Evolutionary conservation across 2,113 vertebrate genomes (phyloP).

Genomic region (Azemiops feae): DNA sequence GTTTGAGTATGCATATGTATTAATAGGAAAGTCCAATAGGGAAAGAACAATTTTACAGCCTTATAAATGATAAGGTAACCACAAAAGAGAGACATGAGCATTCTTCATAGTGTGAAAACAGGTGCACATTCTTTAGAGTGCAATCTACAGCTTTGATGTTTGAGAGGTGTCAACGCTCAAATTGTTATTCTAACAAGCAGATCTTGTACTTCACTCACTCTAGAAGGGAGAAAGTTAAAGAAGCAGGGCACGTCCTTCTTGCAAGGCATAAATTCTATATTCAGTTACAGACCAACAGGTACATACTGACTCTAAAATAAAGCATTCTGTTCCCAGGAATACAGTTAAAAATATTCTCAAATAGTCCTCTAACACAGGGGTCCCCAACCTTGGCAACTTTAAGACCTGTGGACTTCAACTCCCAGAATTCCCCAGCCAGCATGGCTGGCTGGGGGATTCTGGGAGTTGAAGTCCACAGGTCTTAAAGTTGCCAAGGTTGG

Average conservation of each 20-base stretch:
- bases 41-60: neutral
- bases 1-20: too few relatives aligned
- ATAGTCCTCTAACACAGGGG: too few relatives aligned
- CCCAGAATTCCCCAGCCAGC: too few relatives aligned
- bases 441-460: too few relatives aligned
- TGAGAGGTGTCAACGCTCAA: neutral
- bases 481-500: too few relatives aligned
- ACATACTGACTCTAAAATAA: neutral
- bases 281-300: neutral
- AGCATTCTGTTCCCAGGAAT: neutral
- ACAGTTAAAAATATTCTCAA: neutral
- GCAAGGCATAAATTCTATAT: neutral
- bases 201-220: neutral
- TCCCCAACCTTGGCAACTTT: too few relatives aligned
- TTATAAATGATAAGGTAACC: neutral
- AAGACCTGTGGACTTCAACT: too few relatives aligned
- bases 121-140: neutral
- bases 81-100: neutral
- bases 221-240: neutral
- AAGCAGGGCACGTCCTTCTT: neutral
- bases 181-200: neutral
- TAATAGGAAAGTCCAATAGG: neutral
- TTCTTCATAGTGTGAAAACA: neutral
- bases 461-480: too few relatives aligned
- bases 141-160: neutral